Evolutionary conservation across 2,797 vertebrate genomes (phyloP), one percentile per base, ranked within the genome.

Genomic region (Typhlichthys eigenmanni): DNA sequence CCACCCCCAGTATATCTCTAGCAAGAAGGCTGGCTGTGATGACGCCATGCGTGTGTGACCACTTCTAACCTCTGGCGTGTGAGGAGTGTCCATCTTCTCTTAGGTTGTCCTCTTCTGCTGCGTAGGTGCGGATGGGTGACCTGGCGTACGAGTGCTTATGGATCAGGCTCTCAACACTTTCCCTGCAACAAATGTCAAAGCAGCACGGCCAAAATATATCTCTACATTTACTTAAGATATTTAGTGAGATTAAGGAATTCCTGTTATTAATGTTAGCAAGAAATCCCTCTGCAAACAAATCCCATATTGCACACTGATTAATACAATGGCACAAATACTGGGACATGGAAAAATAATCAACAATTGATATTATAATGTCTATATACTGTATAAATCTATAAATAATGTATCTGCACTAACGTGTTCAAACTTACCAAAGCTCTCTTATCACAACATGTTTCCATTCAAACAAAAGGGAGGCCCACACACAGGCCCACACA

Each of bases 61-160:
- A 8, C n/a, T 51, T 32, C 92, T 92, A 87, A 99, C 97, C 95
- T 93, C 97, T 91, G 78, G 75, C 76, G 82, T 95, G 96, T 12
- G 93, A 43, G 4, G 85, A 54, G 84, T 95, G 96, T 62, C 85
- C 93, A 11, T 99, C 97, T 60, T 98, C 96, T 2, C 93, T 92
- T 0, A 98, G 84, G 47, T 80, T 87, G 45, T 99, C 97, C 60
- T 99, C 97, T 24, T 99, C 98, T 3, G 93, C 95, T 9, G 95
- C 92, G 1, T 98, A 99, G 38, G 96, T 98, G 54, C 98, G 90
- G 84, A 99, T 98, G 0, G 98, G 98, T 0, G 98, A 99, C 58
- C 98, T 92, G 61, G 97, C 97, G 56, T 99, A 99, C 16, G 97
- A 98, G 92, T 99, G 97, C 91, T 99, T 99, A 81, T 99, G 97